These are phyloP conservation scores for Elymnias hypermnestra DNA, from an alignment of 1,140 invertebrate species.

Conservation along the genomic window DNA sequence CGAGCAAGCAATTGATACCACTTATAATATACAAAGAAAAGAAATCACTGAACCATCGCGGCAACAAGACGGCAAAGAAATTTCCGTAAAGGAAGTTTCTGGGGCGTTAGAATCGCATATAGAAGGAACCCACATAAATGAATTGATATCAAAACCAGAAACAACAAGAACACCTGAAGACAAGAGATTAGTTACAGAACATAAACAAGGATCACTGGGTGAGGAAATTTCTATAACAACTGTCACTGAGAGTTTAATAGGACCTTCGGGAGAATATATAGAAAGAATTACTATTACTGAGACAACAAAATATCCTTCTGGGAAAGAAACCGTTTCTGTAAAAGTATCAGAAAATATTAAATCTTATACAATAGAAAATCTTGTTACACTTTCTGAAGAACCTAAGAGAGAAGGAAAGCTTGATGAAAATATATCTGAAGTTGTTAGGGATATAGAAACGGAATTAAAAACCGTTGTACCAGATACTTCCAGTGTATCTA, in stretches of 20 bases:
- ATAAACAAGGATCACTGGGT: constrained; percentile 21
- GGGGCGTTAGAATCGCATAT: not conserved
- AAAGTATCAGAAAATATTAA: constrained; percentile 15
- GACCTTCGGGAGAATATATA: constrained; percentile 16
- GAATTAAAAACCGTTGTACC: too few relatives aligned
- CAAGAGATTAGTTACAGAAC: constrained; percentile 19
- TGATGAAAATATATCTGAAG: not conserved
- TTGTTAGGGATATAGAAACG: not conserved
- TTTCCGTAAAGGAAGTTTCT: not conserved
- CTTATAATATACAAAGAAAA: too few relatives aligned
- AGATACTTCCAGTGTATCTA: too few relatives aligned
- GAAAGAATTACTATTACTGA: constrained; percentile 22
- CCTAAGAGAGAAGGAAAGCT: not conserved
- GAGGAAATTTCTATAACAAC: constrained; percentile 22
- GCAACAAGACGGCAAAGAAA: constrained; percentile 1
- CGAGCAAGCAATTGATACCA: too few relatives aligned
- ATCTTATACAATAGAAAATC: not conserved
- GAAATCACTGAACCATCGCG: not conserved
- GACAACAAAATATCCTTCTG: constrained; percentile 22
- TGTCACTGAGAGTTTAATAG: constrained; percentile 13
- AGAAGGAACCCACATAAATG: not conserved
- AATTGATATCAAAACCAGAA: not conserved
- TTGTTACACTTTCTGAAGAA: not conserved
- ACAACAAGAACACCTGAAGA: constrained; percentile 25
- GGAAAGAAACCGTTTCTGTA: constrained; percentile 7